These are phyloP conservation scores for Homarus americanus DNA, from an alignment of 1,140 invertebrate genomes.

Conservation along the genomic window DNA sequence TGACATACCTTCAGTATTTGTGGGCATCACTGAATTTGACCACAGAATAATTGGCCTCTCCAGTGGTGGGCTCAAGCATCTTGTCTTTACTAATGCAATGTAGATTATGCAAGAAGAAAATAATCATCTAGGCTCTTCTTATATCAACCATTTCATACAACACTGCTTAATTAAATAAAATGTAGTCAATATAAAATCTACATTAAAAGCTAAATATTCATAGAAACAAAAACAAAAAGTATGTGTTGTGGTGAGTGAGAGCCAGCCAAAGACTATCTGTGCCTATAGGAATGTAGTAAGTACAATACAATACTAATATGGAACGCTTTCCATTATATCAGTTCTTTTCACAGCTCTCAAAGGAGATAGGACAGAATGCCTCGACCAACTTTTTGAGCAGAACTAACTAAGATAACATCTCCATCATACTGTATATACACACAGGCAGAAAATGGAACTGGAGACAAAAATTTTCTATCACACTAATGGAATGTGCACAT, in stretches of 20 bases:
- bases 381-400: constrained; percentile 13
- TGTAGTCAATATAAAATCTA: constrained; percentile 67
- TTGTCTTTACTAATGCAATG: constrained; percentile 12
- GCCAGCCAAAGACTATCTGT: background rate
- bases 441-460: constrained; percentile 42
- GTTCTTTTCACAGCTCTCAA: background rate
- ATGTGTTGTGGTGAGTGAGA: background rate
- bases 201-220: constrained; percentile 56
- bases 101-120: constrained; percentile 41
- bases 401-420: background rate
- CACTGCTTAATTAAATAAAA: constrained; percentile 51
- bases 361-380: background rate
- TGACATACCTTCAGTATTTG: background rate
- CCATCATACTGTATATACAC: constrained; percentile 29
- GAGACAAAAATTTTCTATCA: constrained; percentile 43
- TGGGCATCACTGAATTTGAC: constrained; percentile 24
- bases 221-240: constrained; percentile 33
- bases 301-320: no score
- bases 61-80: background rate
- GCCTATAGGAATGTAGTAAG: no score
- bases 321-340: background rate
- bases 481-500: constrained; percentile 69
- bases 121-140: constrained; percentile 20
- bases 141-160: constrained; percentile 47
- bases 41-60: background rate